phyloP scores from a whole-genome alignment of 37 sponge, comb jelly and placozoan species.

The Beroe ovata region DNA sequence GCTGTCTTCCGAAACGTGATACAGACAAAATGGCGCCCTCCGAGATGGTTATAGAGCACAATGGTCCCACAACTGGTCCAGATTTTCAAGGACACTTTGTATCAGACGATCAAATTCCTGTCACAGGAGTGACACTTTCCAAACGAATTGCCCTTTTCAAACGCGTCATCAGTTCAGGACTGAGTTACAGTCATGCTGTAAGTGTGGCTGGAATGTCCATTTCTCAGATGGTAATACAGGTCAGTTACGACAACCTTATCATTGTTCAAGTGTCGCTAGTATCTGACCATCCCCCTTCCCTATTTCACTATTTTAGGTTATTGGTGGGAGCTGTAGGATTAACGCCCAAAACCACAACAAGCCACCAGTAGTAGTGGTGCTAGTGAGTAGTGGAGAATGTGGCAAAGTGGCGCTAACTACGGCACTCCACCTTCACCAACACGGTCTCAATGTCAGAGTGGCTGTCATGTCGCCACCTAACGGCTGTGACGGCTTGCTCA shows the following conservation, averaged over 20 bases:
- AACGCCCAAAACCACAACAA: constrained; percentile 46
- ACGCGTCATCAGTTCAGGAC: constrained; percentile 1
- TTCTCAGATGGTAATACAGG: constrained; percentile 56
- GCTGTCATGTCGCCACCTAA: neutral
- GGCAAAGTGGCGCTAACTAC: constrained; percentile 53
- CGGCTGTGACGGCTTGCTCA: constrained; percentile 35
- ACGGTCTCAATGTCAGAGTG: constrained; percentile 11
- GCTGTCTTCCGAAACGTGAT: neutral
- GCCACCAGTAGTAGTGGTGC: constrained; percentile 29
- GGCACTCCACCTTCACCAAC: constrained; percentile 43
- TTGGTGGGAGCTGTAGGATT: constrained; percentile 28
- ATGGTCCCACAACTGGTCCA: neutral
- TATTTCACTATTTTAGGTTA: neutral
- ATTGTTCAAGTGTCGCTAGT: no score
- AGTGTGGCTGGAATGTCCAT: constrained; percentile 57
- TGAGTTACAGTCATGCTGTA: constrained; percentile 62
- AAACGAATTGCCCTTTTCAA: constrained; percentile 44
- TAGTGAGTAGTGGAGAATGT: constrained; percentile 56
- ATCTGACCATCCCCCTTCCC: neutral
- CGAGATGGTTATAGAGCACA: constrained; percentile 38
- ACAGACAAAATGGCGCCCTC: constrained; percentile 23
- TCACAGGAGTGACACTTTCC: constrained; percentile 10
- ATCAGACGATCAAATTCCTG: constrained; percentile 43
- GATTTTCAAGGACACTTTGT: constrained; percentile 12
- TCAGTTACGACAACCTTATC: no score